Evolutionary conservation across 2,797 vertebrate genomes (phyloP).

Genomic region (Kryptopterus vitreolus): DNA sequence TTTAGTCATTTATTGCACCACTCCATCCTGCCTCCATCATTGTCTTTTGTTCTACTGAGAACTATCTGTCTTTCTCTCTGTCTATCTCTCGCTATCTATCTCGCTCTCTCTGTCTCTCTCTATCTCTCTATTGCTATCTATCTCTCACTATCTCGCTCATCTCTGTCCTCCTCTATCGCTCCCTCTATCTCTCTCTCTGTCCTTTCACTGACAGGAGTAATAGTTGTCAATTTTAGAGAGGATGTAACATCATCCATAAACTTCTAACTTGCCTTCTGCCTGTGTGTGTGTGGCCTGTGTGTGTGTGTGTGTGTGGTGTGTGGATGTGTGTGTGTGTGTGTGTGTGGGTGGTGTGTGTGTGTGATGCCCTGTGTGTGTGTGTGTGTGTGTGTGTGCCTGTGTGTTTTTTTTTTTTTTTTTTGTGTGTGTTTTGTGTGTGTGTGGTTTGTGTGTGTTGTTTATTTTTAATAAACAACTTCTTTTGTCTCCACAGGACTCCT

Average conservation of each 20-base stretch:
- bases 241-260: slow-evolving; percentile 69
- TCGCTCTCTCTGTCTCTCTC: background rate
- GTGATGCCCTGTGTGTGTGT: background rate
- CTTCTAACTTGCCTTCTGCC: background rate
- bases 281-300: slow-evolving; percentile 1
- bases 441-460: slow-evolving; percentile 49
- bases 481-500: slow-evolving; percentile 62
- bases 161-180: too few species aligned
- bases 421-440: too few species aligned
- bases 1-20: background rate
- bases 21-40: slow-evolving; percentile 15
- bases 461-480: slow-evolving; percentile 45
- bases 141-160: background rate
- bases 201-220: background rate
- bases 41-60: background rate
- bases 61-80: background rate
- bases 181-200: background rate
- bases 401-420: slow-evolving; percentile 49
- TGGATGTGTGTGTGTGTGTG: too few species aligned
- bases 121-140: slow-evolving; percentile 10
- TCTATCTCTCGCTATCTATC: slow-evolving; percentile 28
- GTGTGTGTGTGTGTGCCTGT: slow-evolving; percentile 40
- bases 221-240: slow-evolving; percentile 67
- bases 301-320: slow-evolving; percentile 1
- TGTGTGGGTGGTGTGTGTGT: too few species aligned